Base-by-base conservation (phyloP, 1,140 invertebrate species). In the Lerema accius region DNA sequence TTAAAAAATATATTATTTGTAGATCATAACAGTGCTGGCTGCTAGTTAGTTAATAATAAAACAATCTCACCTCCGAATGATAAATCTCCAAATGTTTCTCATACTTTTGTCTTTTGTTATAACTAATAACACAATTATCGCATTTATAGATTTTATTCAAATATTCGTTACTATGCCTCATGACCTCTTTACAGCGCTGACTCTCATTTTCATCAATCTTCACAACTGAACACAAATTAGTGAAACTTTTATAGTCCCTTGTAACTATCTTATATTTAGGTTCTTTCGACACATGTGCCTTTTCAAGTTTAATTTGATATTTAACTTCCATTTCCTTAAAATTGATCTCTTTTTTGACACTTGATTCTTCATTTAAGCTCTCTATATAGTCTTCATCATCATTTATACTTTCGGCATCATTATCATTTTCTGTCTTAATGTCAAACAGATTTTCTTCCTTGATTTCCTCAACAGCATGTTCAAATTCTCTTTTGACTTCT, bases 71-170 rank as follows among this genome's bases (percentile, higher is more conserved):
- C 42, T 43, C 17, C 0, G 16, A 56, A 51, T 69, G 68, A 15
- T 51, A 60, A 10, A 4, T 55, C 14, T 42, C 37, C 1, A 67
- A 9, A 40, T 70, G 68, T 7, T 17, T 4, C 0, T 48, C 23
- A 17, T 64, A 67, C 7, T 26, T 10, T 10, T 62, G 11, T 16
- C 42, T 35, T 4, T 51, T 61, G 3, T 35, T 10, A 49, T 60
- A 61, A 4, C 60, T 64, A 4, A 42, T 56, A 14, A 64, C 42
- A 56, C 68, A 70, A 0, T 46, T 39, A n/a, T 70, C 61, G 19
- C 68, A 70, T 51, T 64, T 60, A 43, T 40, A 65, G 0, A 2
- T 14, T 37, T 42, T 51, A 0, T 28, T 28, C 6, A 45, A 35
- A 23, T 67, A 66, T 11, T 55, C 60, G 10, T 39, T 48, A 3